phyloP scores from a whole-genome alignment of 2,888 invertebrate genomes.

The Drosophila neoperkinsi region DNA sequence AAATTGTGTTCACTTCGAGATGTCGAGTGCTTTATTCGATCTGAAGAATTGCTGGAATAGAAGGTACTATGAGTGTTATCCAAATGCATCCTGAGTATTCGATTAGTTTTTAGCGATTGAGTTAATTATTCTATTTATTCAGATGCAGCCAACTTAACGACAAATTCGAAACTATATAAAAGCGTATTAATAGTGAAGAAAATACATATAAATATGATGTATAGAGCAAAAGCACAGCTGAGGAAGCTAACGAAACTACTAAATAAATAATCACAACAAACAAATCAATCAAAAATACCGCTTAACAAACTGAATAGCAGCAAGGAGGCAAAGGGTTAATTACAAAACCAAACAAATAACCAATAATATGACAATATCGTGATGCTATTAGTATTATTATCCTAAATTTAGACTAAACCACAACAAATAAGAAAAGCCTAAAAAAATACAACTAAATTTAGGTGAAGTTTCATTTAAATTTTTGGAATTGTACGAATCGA shows the following conservation, averaged over 20 bases:
- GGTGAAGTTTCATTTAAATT: not conserved
- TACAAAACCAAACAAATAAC: not conserved
- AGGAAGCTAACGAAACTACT: not conserved
- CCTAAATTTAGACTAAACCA: not conserved
- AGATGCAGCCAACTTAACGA: conserved; percentile 4
- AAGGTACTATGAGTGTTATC: not conserved
- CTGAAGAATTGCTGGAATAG: not conserved
- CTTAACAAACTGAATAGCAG: not conserved
- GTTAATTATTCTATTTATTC: not conserved
- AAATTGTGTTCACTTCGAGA: not conserved
- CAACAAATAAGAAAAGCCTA: not conserved
- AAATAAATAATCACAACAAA: not conserved
- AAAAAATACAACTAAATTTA: not conserved
- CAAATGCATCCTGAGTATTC: not conserved
- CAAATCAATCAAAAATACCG: not conserved
- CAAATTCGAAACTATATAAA: not conserved
- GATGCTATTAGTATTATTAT: not conserved
- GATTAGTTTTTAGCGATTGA: not conserved
- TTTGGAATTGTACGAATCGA: conserved; percentile 41
- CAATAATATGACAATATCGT: not conserved
- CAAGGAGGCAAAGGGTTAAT: not conserved
- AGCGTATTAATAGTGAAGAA: not conserved
- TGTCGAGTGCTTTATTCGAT: not conserved
- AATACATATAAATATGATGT: not conserved
- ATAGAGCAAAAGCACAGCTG: not conserved